Evolutionary conservation across 2,113 vertebrate genomes (phyloP).

Genomic region (Lophochroa leadbeateri): DNA sequence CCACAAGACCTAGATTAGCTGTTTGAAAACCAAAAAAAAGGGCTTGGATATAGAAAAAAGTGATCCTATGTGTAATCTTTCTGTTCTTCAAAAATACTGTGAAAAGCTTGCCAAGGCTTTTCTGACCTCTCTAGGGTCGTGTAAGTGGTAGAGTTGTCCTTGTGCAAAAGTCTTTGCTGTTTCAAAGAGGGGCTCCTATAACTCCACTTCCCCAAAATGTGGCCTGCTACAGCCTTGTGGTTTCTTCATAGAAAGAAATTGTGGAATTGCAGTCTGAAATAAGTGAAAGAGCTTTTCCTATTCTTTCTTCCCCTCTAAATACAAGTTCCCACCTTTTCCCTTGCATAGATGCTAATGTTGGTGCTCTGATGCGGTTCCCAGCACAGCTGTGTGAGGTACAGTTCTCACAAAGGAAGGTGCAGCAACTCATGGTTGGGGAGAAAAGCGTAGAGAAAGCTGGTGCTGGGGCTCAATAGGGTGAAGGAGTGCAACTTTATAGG

Average conservation of each 20-base stretch:
- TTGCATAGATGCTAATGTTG: accelerated
- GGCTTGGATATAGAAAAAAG: neutral
- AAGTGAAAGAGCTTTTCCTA: neutral
- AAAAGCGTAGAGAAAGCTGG: neutral
- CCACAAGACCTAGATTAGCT: neutral
- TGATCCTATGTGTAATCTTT: neutral
- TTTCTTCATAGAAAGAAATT: neutral
- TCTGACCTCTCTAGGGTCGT: neutral
- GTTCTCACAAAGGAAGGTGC: neutral
- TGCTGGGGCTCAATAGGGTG: accelerated
- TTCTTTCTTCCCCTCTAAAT: neutral
- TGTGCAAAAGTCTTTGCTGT: neutral
- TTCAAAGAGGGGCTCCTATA: neutral
- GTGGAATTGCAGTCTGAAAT: neutral
- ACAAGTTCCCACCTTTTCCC: neutral
- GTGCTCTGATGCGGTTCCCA: neutral
- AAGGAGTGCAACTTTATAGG: neutral
- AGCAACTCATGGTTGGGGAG: neutral
- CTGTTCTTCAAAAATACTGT: neutral
- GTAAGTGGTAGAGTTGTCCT: neutral
- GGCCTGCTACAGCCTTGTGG: neutral
- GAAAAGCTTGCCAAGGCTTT: neutral
- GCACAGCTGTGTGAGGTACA: neutral
- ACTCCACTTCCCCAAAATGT: neutral
- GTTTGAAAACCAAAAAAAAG: neutral